Percentiles rank a stretch among this genome's conserved stretches.
Conservation (phyloP, 2,888 invertebrate species). For the Ypsolopha scabrella region DNA sequence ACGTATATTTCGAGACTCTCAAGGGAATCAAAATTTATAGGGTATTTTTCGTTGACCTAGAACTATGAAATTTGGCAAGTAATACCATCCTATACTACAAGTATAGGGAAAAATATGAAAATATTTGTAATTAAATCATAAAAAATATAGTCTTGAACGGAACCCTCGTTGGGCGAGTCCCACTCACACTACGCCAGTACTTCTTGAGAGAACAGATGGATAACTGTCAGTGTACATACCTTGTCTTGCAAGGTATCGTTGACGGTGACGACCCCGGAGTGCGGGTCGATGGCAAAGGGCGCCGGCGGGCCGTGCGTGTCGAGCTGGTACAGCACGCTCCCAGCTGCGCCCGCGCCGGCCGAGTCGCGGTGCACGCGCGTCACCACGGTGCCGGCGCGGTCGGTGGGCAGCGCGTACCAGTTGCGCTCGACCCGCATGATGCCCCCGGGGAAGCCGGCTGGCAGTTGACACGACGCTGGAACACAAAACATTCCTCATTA, state of each 20-base stretch:
- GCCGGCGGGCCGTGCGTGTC: constrained; percentile 72
- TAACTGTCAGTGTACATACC: constrained; percentile 44
- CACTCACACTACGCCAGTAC: not conserved
- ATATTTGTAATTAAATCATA: too few species aligned
- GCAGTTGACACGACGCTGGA: too few species aligned
- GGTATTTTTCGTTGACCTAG: too few species aligned
- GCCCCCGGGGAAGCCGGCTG: too few species aligned
- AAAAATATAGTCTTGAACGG: too few species aligned
- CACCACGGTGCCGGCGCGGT: constrained; percentile 79
- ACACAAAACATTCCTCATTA: too few species aligned
- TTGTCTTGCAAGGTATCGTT: constrained; percentile 82
- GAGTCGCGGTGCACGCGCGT: constrained; percentile 77
- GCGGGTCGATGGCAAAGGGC: constrained; percentile 82
- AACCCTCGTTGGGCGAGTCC: not conserved
- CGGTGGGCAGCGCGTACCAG: constrained; percentile 80
- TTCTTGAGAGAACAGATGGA: too few species aligned
- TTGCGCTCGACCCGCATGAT: constrained; percentile 77
- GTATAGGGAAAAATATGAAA: too few species aligned
- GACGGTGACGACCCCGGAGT: constrained; percentile 81
- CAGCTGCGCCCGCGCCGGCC: constrained; percentile 57
- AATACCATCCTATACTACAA: too few species aligned
- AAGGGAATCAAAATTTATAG: too few species aligned
- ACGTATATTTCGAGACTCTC: too few species aligned
- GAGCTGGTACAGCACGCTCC: constrained; percentile 72
- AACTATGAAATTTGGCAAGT: too few species aligned